Conservation (phyloP, 2,113 vertebrate species). For the Mugil cephalus region DNA sequence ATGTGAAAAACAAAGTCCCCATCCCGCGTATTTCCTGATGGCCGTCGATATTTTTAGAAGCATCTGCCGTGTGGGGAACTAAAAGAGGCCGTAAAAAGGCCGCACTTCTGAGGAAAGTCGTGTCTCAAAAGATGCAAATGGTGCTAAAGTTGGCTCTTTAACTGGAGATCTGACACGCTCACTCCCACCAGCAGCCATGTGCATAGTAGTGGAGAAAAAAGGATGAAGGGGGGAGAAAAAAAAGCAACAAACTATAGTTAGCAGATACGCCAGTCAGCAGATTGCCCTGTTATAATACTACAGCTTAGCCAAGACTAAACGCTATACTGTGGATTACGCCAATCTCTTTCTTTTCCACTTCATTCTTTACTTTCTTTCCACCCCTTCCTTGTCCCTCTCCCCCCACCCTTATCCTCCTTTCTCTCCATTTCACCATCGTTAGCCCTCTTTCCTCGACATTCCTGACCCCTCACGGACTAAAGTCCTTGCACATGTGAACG, state of each 20-base stretch:
- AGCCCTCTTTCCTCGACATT: slow-evolving; percentile 64
- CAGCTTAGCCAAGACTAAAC: slow-evolving; percentile 25
- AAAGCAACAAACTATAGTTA: background rate
- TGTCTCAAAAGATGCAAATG: slow-evolving; percentile 21
- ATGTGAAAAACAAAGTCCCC: slow-evolving; percentile 12
- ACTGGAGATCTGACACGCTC: slow-evolving; percentile 11
- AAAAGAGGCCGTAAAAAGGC: too few species aligned
- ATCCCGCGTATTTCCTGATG: background rate
- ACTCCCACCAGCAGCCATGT: background rate
- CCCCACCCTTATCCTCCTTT: slow-evolving; percentile 33
- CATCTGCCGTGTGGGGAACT: background rate
- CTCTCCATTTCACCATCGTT: slow-evolving; percentile 53
- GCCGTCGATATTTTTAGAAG: background rate
- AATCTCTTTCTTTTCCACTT: slow-evolving; percentile 21
- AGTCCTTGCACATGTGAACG: slow-evolving; percentile 22
- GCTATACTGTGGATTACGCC: slow-evolving; percentile 24
- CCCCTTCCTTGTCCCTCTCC: slow-evolving; percentile 26
- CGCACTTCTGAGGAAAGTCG: slow-evolving; percentile 36
- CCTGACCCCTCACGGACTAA: slow-evolving; percentile 57
- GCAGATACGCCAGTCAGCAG: slow-evolving; percentile 13
- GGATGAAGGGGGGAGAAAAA: background rate
- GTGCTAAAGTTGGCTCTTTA: slow-evolving; percentile 14
- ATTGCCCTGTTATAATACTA: too few species aligned
- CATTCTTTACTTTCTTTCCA: slow-evolving; percentile 26
- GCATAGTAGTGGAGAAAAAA: background rate